Evolutionary conservation across 2,888 invertebrate species (phyloP).

Genomic region (Andrena flavipes): DNA sequence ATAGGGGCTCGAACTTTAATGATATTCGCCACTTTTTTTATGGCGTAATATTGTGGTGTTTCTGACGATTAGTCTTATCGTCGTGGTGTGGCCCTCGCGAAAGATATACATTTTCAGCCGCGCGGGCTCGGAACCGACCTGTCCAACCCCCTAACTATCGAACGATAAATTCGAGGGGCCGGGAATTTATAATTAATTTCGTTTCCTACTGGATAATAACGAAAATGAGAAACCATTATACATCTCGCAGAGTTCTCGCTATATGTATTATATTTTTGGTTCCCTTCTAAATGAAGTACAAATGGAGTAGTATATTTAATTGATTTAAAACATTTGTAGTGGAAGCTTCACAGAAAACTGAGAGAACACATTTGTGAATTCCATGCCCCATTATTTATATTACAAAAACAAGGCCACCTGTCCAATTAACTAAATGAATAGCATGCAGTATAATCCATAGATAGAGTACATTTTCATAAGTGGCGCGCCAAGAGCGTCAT

Average conservation of each 20-base stretch:
- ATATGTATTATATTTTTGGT: neutral
- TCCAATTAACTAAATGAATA: too few relatives aligned
- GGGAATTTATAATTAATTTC: constrained; percentile 31
- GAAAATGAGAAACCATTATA: neutral
- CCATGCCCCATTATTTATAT: too few relatives aligned
- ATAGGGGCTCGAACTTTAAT: constrained; percentile 45
- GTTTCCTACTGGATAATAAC: neutral
- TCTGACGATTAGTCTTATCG: constrained; percentile 54
- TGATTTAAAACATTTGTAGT: neutral
- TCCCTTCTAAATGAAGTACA: neutral
- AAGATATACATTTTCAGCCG: constrained; percentile 38
- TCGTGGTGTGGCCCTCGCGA: neutral
- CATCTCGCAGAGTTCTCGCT: neutral
- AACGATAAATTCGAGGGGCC: constrained; percentile 22
- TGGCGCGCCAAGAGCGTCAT: neutral
- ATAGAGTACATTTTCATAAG: too few relatives aligned
- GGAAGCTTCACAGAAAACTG: neutral
- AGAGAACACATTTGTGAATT: too few relatives aligned
- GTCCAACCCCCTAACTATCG: constrained; percentile 22
- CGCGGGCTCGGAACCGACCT: constrained; percentile 19
- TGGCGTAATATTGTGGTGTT: constrained; percentile 28
- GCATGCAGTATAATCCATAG: too few relatives aligned
- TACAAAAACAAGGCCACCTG: too few relatives aligned
- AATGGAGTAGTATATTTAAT: neutral
- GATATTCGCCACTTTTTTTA: constrained; percentile 48